phyloP scores from a whole-genome alignment of 2,888 invertebrate genomes.

The Trachelus troglodyta region DNA sequence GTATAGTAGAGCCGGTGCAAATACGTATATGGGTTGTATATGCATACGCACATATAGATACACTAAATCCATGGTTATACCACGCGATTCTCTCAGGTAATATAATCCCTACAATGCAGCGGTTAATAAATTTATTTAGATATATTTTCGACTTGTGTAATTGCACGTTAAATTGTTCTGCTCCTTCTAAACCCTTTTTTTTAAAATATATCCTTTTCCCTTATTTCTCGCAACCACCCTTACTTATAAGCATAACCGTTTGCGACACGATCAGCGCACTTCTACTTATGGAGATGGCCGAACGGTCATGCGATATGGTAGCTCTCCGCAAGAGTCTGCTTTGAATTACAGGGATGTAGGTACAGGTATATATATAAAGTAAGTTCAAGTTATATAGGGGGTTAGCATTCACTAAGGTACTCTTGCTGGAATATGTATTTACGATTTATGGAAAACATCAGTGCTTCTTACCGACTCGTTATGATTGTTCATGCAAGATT shows the following conservation, averaged over 20 bases:
- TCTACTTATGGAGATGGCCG: neutral
- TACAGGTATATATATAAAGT: neutral
- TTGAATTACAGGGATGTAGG: constrained; percentile 4
- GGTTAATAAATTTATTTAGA: constrained; percentile 52
- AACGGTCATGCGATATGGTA: neutral
- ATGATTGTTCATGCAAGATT: no score
- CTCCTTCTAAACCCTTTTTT: constrained; percentile 20
- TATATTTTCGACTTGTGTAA: constrained; percentile 46
- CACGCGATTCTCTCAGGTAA: constrained; percentile 26
- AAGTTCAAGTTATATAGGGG: no score
- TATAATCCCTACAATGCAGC: constrained; percentile 28
- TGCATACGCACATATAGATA: constrained; percentile 18
- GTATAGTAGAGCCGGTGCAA: constrained; percentile 1
- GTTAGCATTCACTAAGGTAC: no score
- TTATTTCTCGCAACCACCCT: constrained; percentile 15
- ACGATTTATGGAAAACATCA: no score
- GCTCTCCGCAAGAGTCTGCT: no score
- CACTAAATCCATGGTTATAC: no score
- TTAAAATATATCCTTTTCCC: neutral
- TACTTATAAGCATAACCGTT: constrained; percentile 41
- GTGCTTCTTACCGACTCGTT: no score
- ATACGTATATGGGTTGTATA: constrained; percentile 7
- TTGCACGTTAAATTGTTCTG: constrained; percentile 34
- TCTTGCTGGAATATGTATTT: no score
- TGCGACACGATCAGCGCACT: constrained; percentile 30